Base-by-base conservation (phyloP, 2,113 vertebrate genomes). In the Athene noctua region DNA sequence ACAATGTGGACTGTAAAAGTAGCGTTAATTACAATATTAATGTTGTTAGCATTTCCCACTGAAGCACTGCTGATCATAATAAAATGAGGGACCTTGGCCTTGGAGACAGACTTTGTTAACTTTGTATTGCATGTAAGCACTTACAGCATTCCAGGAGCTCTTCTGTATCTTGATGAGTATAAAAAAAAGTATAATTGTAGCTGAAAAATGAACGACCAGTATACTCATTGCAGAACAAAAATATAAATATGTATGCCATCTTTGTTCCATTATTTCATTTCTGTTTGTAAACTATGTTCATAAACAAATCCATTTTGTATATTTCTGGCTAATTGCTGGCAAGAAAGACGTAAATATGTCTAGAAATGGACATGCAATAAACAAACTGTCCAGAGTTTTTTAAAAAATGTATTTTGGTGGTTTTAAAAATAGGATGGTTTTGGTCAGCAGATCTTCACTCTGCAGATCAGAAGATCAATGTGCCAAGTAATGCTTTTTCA, bases 311-410 rank as follows among this genome's bases (percentile, higher is more conserved):
- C 77, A 15, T 90, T 97, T 92, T 95, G 88, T 97, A 4, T 96
- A 82, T 97, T 96, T 97, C 89, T 82, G 85, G 62, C 90, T 97
- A 85, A 95, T 94, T 97, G 93, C 87, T 96, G 94, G 84, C 89
- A 96, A 94, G 88, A 94, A 66, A 95, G 62, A 97, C 36, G 62
- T 93, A 97, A 97, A 91, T 95, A 91, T 95, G 74, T 92, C 94
- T 96, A 89, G 89, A 74, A 97, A 94, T 70, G 59, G 80, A 47
- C 49, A 80, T 90, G 63, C 32, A 49, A 36, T 96, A 93, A 96
- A 93, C 85, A 94, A 90, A 72, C 66, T 95, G 63, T 88, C 67
- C 77, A 74, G 57, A 49, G 29, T n/a, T 72, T 65, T 88, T 61
- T 27, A 61, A 85, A 70, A 78, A 55, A n/a, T 1, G 1, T 27